Base-by-base conservation (phyloP, 2,888 invertebrate species). In the Heliconius hortense region DNA sequence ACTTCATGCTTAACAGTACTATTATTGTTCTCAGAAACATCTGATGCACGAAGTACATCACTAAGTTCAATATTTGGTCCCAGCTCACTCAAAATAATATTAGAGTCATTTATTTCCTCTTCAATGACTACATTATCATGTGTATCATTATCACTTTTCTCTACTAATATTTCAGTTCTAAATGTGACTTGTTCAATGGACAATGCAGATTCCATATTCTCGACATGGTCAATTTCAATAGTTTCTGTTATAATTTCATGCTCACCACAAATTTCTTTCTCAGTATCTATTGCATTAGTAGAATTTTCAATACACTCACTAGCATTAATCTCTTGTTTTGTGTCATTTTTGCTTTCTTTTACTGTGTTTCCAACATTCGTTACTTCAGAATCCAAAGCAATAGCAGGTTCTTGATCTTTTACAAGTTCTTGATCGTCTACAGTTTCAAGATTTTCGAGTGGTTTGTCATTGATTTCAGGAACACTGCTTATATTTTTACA, bases 81-180 rank as follows among this genome's bases (percentile, higher is more conserved):
- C 68, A 94, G 83, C 79, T 90, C 90, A 85, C 84, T 89, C 26
- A 93, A 84, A 77, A 92, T 86, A 79, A 87, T 88, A 78, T 84
- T 77, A 71, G 78, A 73, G 64, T 79, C 84, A 78, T 81, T 81
- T 76, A 82, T 79, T 72, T 77, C 64, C 68, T 76, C 75, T 66
- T 79, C 73, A 77, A 78, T 80, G 73, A 76, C 72, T 68, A 84
- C 82, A 79, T 83, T 82, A 69, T 85, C 85, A 78, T 82, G 83
- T 11, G 82, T 74, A 74, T 88, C 89, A 85, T 82, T 84, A 78
- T 86, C 87, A 87, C 88, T 88, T 68, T 88, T 85, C 83, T 93
- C 93, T 78, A 93, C 86, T 63, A 93, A 81, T 79, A 93, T 86
- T 86, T 93, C 93, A 69, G 93, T 94, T 82, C 92, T 87, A 85